These are phyloP conservation scores for Pagetopsis macropterus DNA, from an alignment of 2,797 vertebrate genomes.

Conservation along the genomic window DNA sequence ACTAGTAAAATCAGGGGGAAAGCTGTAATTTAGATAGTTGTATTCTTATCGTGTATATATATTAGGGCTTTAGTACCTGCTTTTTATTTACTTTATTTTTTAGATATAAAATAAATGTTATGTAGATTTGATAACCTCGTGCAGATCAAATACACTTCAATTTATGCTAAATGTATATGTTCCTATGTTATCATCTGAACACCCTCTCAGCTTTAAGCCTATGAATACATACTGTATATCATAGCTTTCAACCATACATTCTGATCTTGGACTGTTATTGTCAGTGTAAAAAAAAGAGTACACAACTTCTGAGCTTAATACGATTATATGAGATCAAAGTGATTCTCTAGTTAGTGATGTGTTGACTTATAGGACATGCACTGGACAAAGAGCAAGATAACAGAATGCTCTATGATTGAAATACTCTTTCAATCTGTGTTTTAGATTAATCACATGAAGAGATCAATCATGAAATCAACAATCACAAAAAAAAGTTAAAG, in stretches of 20 bases:
- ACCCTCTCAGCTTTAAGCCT: background rate
- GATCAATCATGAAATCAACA: background rate
- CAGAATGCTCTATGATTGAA: background rate
- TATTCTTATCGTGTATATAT: too few species aligned
- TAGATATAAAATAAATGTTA: background rate
- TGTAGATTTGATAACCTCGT: too few species aligned
- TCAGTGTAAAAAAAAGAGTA: background rate
- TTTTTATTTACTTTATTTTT: background rate
- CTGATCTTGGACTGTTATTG: background rate
- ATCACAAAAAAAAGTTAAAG: slow-evolving; percentile 15
- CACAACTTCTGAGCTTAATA: background rate
- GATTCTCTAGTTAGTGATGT: background rate
- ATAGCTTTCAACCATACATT: background rate
- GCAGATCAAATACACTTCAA: background rate
- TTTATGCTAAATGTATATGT: background rate
- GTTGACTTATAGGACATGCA: background rate
- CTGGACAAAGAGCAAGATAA: background rate
- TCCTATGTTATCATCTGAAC: background rate
- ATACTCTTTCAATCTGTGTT: background rate
- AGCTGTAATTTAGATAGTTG: too few species aligned
- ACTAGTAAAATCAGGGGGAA: too few species aligned
- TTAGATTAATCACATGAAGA: background rate
- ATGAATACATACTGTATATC: background rate
- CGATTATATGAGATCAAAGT: slow-evolving; percentile 15
- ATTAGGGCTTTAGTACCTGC: background rate